phyloP scores from a whole-genome alignment of 35 echinoderm and acorn worm genomes.

The Nesometra sesokonis region DNA sequence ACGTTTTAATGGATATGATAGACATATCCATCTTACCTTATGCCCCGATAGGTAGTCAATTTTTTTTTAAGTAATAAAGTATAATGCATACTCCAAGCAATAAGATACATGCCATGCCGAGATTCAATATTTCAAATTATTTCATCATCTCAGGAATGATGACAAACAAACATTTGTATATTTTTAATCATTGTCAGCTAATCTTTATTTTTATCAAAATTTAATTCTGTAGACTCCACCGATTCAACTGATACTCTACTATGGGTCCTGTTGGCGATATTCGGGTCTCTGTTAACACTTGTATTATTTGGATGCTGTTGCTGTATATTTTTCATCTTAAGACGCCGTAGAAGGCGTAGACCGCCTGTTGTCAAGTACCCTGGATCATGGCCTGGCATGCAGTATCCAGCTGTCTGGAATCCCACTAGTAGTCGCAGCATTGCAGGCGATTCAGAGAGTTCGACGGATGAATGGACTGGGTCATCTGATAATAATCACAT shows the following conservation, averaged over 20 bases:
- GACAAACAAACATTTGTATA: too few relatives aligned
- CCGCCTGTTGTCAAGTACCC: background rate
- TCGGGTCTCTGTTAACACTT: background rate
- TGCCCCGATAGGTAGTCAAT: too few relatives aligned
- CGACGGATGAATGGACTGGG: background rate
- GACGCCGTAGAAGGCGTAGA: background rate
- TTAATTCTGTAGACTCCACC: too few relatives aligned
- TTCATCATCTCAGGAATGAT: too few relatives aligned
- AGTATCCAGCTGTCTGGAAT: background rate
- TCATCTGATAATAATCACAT: background rate
- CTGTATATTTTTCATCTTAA: background rate
- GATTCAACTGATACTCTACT: background rate
- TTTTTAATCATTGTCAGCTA: too few relatives aligned
- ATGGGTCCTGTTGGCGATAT: background rate
- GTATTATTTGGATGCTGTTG: background rate
- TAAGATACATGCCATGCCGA: too few relatives aligned
- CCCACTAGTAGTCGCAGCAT: background rate
- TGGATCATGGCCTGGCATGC: background rate
- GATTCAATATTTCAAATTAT: too few relatives aligned
- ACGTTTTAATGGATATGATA: too few relatives aligned
- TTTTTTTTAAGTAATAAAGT: too few relatives aligned
- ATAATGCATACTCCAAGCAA: too few relatives aligned
- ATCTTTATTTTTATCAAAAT: too few relatives aligned
- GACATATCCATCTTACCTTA: too few relatives aligned
- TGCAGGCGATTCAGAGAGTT: background rate